A percentile compares a stretch with the other conserved stretches of the same genome.
Evolutionary conservation across 2,797 vertebrate species (phyloP).

Genomic region (Neomorphus geoffroyi): DNA sequence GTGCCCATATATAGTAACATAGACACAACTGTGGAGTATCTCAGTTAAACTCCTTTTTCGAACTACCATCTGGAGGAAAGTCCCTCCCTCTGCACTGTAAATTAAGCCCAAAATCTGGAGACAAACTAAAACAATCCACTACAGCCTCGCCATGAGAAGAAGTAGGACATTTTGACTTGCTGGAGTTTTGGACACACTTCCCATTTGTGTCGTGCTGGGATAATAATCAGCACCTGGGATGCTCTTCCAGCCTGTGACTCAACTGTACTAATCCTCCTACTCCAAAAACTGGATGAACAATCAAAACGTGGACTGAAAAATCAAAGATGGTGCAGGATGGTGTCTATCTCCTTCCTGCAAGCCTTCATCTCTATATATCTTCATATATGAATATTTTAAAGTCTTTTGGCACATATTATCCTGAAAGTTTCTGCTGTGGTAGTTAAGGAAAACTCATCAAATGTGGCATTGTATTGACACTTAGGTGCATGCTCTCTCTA

Average conservation of each 20-base stretch:
- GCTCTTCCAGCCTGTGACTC: background rate
- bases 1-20: background rate
- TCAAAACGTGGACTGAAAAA: background rate
- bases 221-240: background rate
- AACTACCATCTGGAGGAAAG: background rate
- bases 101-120: background rate
- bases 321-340: background rate
- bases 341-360: background rate
- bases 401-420: background rate
- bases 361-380: background rate
- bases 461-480: background rate
- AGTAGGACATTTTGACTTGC: background rate
- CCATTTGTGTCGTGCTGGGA: background rate
- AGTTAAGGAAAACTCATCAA: conserved; percentile 44
- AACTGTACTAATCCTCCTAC: background rate
- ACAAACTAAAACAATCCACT: background rate
- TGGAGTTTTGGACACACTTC: background rate
- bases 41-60: background rate
- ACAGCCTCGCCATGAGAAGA: background rate
- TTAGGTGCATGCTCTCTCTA: background rate
- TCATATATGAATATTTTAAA: background rate
- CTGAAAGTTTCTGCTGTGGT: background rate
- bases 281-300: background rate
- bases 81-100: background rate
- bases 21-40: background rate